Evolutionary conservation across 2,888 invertebrate species (phyloP).

Genomic region (Gortyna flavago): DNA sequence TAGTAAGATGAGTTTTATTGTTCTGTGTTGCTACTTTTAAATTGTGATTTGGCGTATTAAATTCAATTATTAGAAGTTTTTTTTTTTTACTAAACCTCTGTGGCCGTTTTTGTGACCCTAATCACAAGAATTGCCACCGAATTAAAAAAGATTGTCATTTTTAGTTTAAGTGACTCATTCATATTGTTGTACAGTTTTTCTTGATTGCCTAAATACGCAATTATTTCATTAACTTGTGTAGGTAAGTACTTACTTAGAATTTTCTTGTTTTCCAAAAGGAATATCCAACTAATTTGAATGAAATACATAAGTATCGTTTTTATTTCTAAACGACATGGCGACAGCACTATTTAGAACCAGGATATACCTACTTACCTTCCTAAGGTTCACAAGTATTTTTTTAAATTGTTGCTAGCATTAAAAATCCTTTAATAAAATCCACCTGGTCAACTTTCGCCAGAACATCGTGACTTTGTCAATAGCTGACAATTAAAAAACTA

Average conservation of each 20-base stretch:
- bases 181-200: no score
- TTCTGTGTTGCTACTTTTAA: slow-evolving; percentile 39
- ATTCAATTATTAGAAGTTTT: slow-evolving; percentile 4
- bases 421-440: slow-evolving; percentile 13
- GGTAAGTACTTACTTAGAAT: not conserved
- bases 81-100: not conserved
- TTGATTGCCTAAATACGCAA: not conserved
- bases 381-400: not conserved
- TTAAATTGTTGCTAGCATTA: not conserved
- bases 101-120: not conserved
- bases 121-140: not conserved
- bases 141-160: not conserved
- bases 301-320: not conserved
- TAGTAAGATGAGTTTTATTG: slow-evolving; percentile 54
- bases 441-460: slow-evolving; percentile 34
- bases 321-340: not conserved
- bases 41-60: slow-evolving; percentile 9
- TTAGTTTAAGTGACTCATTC: not conserved
- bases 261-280: not conserved
- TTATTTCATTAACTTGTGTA: not conserved
- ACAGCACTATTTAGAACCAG: not conserved
- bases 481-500: slow-evolving; percentile 38
- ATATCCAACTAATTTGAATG: not conserved
- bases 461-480: slow-evolving; percentile 54
- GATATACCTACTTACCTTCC: not conserved